Evolutionary conservation across 2,113 vertebrate species (phyloP).

Genomic region (Coracopsis vasa): DNA sequence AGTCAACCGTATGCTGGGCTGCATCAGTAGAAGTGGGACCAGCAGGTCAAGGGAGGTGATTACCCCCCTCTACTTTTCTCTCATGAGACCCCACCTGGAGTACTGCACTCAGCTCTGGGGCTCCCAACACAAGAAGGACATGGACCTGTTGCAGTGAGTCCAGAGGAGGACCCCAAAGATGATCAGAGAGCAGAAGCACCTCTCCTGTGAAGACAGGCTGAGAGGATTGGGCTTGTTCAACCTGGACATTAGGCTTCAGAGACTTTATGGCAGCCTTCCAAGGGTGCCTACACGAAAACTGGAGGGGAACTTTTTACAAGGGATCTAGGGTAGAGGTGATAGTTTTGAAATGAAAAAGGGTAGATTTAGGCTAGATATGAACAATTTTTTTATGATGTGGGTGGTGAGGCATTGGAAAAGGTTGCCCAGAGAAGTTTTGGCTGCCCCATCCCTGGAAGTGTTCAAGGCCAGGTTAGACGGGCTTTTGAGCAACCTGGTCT

Average conservation of each 20-base stretch:
- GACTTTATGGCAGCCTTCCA: neutral
- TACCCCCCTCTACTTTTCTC: neutral
- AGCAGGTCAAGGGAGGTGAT: neutral
- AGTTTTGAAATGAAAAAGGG: neutral
- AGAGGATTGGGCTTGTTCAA: neutral
- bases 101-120: neutral
- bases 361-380: neutral
- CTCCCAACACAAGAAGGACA: neutral
- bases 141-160: neutral
- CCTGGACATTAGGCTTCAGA: neutral
- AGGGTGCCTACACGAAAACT: neutral
- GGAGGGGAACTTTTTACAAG: neutral
- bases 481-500: neutral
- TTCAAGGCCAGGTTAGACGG: neutral
- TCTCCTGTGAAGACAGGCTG: neutral
- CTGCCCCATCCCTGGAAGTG: neutral
- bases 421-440: neutral
- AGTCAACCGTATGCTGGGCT: neutral
- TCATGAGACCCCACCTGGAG: neutral
- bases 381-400: neutral
- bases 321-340: neutral
- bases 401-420: neutral
- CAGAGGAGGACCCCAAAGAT: neutral
- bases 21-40: neutral
- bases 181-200: neutral